These are phyloP conservation scores for Danionella cerebrum DNA, from an alignment of 2,113 vertebrate genomes.

Conservation along the genomic window DNA sequence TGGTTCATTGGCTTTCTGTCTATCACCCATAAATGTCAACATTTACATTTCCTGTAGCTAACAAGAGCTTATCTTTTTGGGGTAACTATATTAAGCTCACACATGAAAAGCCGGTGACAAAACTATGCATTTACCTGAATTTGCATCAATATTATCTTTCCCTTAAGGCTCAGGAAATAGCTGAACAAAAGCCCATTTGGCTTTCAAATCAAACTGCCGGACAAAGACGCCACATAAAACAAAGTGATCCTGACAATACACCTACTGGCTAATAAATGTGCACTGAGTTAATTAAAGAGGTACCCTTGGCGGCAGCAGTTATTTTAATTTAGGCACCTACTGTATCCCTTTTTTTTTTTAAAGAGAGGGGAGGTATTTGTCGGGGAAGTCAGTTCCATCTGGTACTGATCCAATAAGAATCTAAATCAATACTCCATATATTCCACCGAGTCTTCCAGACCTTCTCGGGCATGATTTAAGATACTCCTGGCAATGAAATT, in stretches of 20 bases:
- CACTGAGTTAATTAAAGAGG: neutral
- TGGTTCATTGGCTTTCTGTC: neutral
- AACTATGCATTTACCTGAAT: neutral
- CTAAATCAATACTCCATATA: slow-evolving; percentile 12
- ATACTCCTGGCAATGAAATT: slow-evolving; percentile 7
- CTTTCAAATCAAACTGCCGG: slow-evolving; percentile 2
- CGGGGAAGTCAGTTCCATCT: neutral
- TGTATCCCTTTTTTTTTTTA: neutral
- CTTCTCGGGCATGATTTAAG: neutral
- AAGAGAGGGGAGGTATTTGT: neutral
- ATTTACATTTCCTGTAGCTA: neutral
- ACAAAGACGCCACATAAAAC: neutral
- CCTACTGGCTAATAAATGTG: neutral
- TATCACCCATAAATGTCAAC: neutral
- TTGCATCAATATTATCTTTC: slow-evolving; percentile 1
- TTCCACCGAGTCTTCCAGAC: neutral
- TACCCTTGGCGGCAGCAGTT: neutral
- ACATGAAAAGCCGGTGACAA: neutral
- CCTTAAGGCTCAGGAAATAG: neutral
- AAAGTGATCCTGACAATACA: neutral
- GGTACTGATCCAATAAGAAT: slow-evolving; percentile 1
- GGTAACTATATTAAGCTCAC: neutral
- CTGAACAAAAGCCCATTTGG: neutral
- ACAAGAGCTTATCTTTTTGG: slow-evolving; percentile 5
- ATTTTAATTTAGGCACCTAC: neutral